Percentiles rank a stretch among this genome's conserved stretches.
phyloP scores from a whole-genome alignment of 1,140 invertebrate species.

The Pararge aegeria region DNA sequence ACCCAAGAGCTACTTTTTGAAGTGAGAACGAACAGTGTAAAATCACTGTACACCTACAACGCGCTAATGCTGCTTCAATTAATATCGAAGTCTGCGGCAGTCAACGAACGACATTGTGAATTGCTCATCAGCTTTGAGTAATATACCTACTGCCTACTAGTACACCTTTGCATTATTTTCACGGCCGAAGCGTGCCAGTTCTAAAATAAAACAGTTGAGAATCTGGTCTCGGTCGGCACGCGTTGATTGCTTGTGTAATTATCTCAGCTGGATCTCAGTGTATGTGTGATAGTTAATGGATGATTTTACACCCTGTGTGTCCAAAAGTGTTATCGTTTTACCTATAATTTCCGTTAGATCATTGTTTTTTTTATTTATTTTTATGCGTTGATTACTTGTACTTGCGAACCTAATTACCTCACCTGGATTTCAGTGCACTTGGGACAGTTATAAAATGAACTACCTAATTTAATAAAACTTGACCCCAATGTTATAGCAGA shows the following conservation, averaged over 20 bases:
- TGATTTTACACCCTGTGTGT: too few species aligned
- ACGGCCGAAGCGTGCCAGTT: slow-evolving; percentile 60
- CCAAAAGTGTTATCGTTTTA: too few species aligned
- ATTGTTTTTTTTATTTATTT: too few species aligned
- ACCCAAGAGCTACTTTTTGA: too few species aligned
- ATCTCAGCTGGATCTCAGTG: slow-evolving; percentile 33
- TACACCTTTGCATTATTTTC: slow-evolving; percentile 69
- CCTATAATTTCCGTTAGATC: too few species aligned
- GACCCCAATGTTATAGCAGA: too few species aligned
- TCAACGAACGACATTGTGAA: slow-evolving; percentile 63
- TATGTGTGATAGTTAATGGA: slow-evolving; percentile 13
- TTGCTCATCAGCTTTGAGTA: slow-evolving; percentile 51
- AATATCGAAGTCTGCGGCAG: slow-evolving; percentile 34
- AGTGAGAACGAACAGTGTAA: too few species aligned
- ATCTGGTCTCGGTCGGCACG: slow-evolving; percentile 57
- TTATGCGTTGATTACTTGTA: too few species aligned
- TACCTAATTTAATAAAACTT: too few species aligned
- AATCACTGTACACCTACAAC: slow-evolving; percentile 25
- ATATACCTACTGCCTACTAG: slow-evolving; percentile 38
- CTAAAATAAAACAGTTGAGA: slow-evolving; percentile 77
- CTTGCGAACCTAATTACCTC: too few species aligned
- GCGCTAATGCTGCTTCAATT: slow-evolving; percentile 31
- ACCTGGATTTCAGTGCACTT: too few species aligned
- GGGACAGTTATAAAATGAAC: too few species aligned
- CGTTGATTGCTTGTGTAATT: slow-evolving; percentile 54